Percentiles rank a stretch among this genome's conserved stretches.
phyloP scores from a whole-genome alignment of 2,113 vertebrate genomes.

The Pungitius pungitius region DNA sequence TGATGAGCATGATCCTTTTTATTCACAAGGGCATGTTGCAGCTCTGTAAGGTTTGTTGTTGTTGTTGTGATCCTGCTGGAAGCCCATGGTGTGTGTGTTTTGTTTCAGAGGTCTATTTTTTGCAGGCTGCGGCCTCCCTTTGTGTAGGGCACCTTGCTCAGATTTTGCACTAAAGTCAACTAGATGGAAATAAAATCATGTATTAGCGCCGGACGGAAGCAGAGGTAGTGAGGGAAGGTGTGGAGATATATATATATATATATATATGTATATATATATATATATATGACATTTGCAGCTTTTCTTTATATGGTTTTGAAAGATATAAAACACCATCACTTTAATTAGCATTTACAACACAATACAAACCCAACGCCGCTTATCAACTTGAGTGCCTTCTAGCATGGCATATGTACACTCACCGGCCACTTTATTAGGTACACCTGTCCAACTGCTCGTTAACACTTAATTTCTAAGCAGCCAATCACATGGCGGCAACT shows the following conservation, averaged over 20 bases:
- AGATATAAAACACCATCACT: not conserved
- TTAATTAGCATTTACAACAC: no score
- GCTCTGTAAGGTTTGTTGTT: not conserved
- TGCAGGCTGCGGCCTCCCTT: not conserved
- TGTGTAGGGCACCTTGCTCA: conserved; percentile 22
- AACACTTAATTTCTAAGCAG: no score
- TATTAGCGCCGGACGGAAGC: not conserved
- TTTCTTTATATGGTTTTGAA: not conserved
- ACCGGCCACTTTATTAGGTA: no score
- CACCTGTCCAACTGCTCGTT: no score
- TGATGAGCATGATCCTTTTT: not conserved
- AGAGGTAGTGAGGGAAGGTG: not conserved
- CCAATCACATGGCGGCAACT: no score
- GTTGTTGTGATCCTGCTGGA: not conserved
- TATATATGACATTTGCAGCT: not conserved
- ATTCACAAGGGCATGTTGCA: not conserved
- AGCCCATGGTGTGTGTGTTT: conserved; percentile 6
- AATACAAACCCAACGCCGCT: not conserved
- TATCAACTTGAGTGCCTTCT: not conserved
- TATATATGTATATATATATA: no score
- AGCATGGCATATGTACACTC: no score
- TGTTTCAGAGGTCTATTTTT: conserved; percentile 27
- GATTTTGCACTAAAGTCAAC: conserved; percentile 34
- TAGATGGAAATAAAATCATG: conserved; percentile 18
- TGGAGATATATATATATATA: no score